Evolutionary conservation across 2,797 vertebrate species (phyloP), one percentile per base, ranked within the genome.

Genomic region (Labeo calbasu): DNA sequence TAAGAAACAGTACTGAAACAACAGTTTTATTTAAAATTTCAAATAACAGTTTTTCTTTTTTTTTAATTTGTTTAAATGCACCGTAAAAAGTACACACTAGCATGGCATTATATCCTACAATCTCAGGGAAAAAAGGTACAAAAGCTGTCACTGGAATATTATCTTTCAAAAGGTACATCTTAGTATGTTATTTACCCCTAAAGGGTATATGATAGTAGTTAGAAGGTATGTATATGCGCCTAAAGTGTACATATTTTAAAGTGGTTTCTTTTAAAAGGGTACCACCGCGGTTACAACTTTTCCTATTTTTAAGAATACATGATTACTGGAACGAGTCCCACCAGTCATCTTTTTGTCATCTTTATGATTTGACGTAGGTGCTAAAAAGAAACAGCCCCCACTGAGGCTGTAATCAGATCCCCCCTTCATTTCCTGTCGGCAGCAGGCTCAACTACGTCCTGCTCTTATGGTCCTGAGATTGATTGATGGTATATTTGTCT

Each of bases 401-500:
- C 65, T 53, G 6, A 77, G 57, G 5, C n/a, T 87, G 83, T 87
- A 89, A 91, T 88, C 85, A 83, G 83, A 88, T 81, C 71, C 83
- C 77, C n/a, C 68, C 21, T 82, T 68, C 75, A 81, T 85, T 85
- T 86, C 83, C 83, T 85, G 77, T 85, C 70, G 71, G 82, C 86
- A 88, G 86, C 77, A 81, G 57, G 10, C 77, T 59, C 32, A 23
- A 21, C 85, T 53, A 68, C 55, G 57, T 81, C 79, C 84, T 83
- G 82, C 78, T 81, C 59, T 81, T 83, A 82, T 84, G 84, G 86
- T 86, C 78, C 65, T 48, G 36, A 63, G 73, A 89, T 91, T 89
- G 90, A 91, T 89, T 87, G 86, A 89, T 89, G 84, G 66, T 46
- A 86, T 76, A 59, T 76, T 57, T 75, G 75, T 85, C 88, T 90